Evolutionary conservation across 2,888 invertebrate genomes (phyloP).

Genomic region (Lamellibrachia columna): DNA sequence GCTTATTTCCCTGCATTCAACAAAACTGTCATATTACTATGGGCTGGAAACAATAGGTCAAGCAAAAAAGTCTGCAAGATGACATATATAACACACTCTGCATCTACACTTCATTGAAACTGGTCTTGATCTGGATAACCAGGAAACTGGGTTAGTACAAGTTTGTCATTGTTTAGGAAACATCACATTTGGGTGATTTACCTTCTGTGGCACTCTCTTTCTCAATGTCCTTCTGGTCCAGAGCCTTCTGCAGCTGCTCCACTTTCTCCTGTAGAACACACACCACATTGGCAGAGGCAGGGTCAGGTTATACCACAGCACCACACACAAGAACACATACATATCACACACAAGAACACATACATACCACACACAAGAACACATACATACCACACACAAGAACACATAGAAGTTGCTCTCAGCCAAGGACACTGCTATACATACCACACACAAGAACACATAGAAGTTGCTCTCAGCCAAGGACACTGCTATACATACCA

Average conservation of each 20-base stretch:
- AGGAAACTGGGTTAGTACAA: constrained; percentile 3
- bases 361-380: too few species aligned
- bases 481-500: neutral
- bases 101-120: neutral
- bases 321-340: neutral
- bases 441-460: neutral
- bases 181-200: constrained; percentile 31
- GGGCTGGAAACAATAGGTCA: neutral
- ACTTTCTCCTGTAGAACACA: constrained; percentile 30
- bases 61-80: neutral
- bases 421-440: neutral
- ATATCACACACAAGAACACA: neutral
- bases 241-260: constrained; percentile 31
- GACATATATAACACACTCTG: neutral
- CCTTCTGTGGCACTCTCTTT: constrained; percentile 51
- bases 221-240: constrained; percentile 44
- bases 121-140: neutral
- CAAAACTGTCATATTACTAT: neutral
- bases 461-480: too few species aligned
- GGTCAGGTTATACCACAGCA: neutral
- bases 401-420: too few species aligned
- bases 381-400: neutral
- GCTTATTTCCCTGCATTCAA: neutral
- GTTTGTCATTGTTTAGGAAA: neutral
- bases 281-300: neutral